Conservation (phyloP, 2,888 invertebrate species). For the Busseola fusca region DNA sequence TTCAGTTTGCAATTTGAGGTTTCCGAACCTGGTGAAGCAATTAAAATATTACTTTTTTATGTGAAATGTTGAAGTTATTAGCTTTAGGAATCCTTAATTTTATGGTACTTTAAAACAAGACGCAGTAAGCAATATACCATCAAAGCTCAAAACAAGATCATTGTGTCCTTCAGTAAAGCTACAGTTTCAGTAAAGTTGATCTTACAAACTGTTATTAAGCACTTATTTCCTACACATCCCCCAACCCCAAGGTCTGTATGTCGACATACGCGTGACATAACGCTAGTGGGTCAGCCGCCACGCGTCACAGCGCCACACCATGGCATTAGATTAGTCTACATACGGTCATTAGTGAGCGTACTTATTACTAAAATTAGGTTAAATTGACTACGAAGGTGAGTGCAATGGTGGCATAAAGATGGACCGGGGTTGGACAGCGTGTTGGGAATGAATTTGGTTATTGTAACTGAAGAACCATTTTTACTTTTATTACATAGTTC, state of each 20-base stretch:
- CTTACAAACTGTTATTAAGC: too few species aligned
- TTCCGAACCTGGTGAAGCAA: too few species aligned
- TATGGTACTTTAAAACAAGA: not conserved
- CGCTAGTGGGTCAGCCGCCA: constrained; percentile 57
- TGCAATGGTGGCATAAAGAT: constrained; percentile 33
- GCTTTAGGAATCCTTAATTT: not conserved
- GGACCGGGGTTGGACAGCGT: not conserved
- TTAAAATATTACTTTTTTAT: too few species aligned
- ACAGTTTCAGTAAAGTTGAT: too few species aligned
- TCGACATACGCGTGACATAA: constrained; percentile 50
- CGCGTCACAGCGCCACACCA: constrained; percentile 50
- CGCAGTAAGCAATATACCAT: not conserved
- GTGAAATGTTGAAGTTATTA: too few species aligned
- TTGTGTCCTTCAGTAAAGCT: not conserved
- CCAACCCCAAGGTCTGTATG: constrained; percentile 34
- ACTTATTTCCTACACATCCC: not conserved
- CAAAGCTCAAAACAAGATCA: not conserved
- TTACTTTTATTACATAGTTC: not conserved
- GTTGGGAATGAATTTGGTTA: not conserved
- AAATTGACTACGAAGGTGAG: constrained; percentile 32
- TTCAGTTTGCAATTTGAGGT: too few species aligned
- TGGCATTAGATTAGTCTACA: constrained; percentile 55
- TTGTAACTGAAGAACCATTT: not conserved
- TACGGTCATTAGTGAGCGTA: constrained; percentile 40
- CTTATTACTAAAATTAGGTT: constrained; percentile 54